These are phyloP conservation scores for Ellobium chinense DNA, from an alignment of 2,888 invertebrate species.

Conservation along the genomic window DNA sequence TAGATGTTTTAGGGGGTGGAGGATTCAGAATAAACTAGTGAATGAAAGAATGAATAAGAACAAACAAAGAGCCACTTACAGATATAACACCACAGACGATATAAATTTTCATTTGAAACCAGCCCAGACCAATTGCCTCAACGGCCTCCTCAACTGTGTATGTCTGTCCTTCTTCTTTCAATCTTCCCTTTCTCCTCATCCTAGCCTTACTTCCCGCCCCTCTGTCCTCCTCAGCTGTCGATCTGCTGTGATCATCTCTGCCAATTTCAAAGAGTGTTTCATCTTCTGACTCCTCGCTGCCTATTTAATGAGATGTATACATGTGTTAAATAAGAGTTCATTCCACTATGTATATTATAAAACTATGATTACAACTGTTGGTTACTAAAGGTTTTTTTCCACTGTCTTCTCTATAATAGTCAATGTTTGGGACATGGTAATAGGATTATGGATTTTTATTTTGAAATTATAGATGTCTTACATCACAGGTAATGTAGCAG, in stretches of 20 bases:
- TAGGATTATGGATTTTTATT: no score
- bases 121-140: conserved; percentile 70
- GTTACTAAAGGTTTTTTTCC: no score
- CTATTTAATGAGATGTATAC: neutral
- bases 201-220: neutral
- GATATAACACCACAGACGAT: conserved; percentile 65
- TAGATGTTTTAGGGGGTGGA: no score
- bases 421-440: no score
- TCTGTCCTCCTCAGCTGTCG: neutral
- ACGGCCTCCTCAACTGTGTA: conserved; percentile 71
- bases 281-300: neutral
- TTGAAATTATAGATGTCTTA: no score
- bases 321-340: no score
- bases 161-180: conserved; percentile 40
- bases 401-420: no score
- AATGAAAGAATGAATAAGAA: no score
- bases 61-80: conserved; percentile 51
- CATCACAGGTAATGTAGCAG: no score
- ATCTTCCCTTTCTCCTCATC: neutral
- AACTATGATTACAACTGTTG: no score
- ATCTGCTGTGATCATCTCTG: neutral
- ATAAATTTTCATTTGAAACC: conserved; percentile 66
- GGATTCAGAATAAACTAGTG: no score
- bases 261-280: neutral
- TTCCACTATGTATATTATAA: no score